These are phyloP conservation scores for Anneissia japonica DNA, from an alignment of 35 echinoderm and acorn worm genomes.

Conservation along the genomic window DNA sequence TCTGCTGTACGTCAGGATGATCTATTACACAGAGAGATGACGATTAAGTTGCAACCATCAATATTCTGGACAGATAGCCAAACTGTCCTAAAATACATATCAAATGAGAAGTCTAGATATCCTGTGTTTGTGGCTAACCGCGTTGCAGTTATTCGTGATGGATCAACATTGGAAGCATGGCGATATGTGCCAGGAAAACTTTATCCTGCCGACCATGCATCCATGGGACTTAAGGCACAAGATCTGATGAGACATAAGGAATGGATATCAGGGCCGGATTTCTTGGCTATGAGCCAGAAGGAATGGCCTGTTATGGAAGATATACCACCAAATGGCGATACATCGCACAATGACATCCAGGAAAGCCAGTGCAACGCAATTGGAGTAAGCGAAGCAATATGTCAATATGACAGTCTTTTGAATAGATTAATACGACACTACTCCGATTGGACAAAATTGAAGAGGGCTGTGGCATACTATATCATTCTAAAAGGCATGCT, in stretches of 20 bases:
- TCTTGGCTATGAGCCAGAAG: no score
- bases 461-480: no score
- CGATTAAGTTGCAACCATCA: constrained; percentile 4
- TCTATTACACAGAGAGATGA: constrained; percentile 31
- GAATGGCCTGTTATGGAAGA: no score
- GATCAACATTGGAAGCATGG: constrained; percentile 19
- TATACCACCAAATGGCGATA: no score
- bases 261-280: constrained; percentile 40
- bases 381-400: no score
- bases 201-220: constrained; percentile 48
- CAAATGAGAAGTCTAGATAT: constrained; percentile 30
- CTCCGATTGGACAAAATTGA: no score
- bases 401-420: no score
- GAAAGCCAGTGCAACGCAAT: no score
- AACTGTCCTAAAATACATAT: constrained; percentile 43
- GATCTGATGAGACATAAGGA: not conserved
- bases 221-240: constrained; percentile 26
- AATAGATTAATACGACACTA: no score
- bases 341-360: no score
- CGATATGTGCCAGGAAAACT: constrained; percentile 14
- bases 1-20: constrained; percentile 19
- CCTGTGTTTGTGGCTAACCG: constrained; percentile 47
- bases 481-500: no score
- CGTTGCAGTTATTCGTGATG: constrained; percentile 26
- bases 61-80: constrained; percentile 63